Evolutionary conservation across 1,140 invertebrate species (phyloP), one percentile per base, ranked within the genome.

Genomic region (Drosophila cardini): DNA sequence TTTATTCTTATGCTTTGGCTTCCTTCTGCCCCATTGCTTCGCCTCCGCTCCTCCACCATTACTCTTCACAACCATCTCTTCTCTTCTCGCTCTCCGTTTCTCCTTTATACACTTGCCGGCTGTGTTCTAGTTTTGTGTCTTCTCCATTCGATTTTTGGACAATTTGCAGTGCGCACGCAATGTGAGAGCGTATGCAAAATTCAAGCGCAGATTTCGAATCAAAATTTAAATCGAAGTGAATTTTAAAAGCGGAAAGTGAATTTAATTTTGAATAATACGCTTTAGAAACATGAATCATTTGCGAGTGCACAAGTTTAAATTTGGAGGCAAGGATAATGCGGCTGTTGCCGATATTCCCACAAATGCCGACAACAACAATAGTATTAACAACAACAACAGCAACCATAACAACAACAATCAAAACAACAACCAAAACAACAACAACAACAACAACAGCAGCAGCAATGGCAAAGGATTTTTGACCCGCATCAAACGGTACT

Each of bases 401-500:
- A 38, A 36, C 21, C 21, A 26, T 7, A 50, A 32, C n/a, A 38
- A 36, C 9, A 50, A 32, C n/a, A 69, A 63, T 9, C 71, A 72
- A 11, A 76, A 58, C 13, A 74, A 53, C 21, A 40, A 46, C 6
- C 61, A 52, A 10, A 42, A 64, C 16, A 73, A 68, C 73, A 76
- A 53, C 26, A 65, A 53, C 18, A 77, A 75, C 13, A 74, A 65
- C 13, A 72, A 58, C 18, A 40, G 34, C 2, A 53, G 18, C 6
- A 50, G 50, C 30, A 78, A 62, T 34, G 76, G 69, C 46, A 87
- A 69, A n/a, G 67, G 90, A 9, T 80, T 92, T 2, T 69, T 92
- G 0, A 91, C 82, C 6, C 68, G 91, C 45, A 86, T 91, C 30
- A 92, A 92, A 65, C 89, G 91, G 1, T 92, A 92, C 53, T 91